phyloP scores from a whole-genome alignment of 2,888 invertebrate species.

The Temnothorax ravouxi region DNA sequence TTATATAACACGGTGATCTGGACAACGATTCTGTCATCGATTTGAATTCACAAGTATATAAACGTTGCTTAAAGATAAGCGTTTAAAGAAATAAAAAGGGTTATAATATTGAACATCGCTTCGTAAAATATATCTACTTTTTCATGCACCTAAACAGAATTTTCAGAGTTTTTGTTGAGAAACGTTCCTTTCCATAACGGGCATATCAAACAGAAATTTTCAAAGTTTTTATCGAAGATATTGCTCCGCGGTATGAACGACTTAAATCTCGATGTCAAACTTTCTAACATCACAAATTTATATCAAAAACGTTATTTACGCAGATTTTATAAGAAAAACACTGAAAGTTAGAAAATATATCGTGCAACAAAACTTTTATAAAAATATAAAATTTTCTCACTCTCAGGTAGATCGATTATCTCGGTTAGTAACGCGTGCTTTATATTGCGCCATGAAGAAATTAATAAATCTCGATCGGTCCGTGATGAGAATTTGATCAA shows the following conservation, averaged over 20 bases:
- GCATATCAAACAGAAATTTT: background rate
- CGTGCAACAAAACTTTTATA: background rate
- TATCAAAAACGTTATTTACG: background rate
- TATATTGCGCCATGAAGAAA: background rate
- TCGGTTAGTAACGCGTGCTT: background rate
- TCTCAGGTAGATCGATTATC: constrained; percentile 1
- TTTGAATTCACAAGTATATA: constrained; percentile 8
- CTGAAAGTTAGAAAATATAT: background rate
- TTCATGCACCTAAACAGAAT: background rate
- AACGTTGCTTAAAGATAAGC: background rate
- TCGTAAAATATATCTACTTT: background rate
- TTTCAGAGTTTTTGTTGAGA: background rate
- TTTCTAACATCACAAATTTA: background rate
- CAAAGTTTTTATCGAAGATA: background rate
- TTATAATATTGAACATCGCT: background rate
- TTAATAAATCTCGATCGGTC: constrained; percentile 24
- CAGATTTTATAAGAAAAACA: background rate
- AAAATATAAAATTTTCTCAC: background rate
- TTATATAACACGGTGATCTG: constrained; percentile 18
- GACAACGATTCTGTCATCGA: constrained; percentile 1
- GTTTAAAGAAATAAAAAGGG: background rate
- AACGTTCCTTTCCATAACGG: background rate
- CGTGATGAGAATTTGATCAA: constrained; percentile 5
- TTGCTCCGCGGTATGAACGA: background rate
- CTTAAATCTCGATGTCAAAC: background rate